Evolutionary conservation across 2,888 invertebrate genomes (phyloP), one percentile per base, ranked within the genome.

Genomic region (Drosophila greeni): DNA sequence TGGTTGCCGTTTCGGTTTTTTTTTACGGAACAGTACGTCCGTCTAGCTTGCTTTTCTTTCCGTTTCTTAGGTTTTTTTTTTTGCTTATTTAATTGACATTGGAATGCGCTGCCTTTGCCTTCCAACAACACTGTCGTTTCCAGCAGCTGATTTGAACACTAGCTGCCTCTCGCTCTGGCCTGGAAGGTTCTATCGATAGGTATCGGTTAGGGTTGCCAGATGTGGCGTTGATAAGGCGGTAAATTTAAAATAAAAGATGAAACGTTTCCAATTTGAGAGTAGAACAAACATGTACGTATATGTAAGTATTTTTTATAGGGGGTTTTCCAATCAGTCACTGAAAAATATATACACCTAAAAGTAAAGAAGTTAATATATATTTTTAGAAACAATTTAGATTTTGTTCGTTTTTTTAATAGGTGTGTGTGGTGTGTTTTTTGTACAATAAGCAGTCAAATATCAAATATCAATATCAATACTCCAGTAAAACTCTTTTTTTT

Each of bases 71-170:
- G n/a, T 8, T n/a, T 42, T n/a, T n/a, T 24, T 47, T 70, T 79
- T 75, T 73, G 76, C 75, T 70, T 62, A 62, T 64, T 70, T 76
- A 76, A 76, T 76, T 76, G 67, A 33, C 65, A 81, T 75, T 78
- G 82, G 82, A 76, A 75, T 26, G 26, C 26, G 26, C 2, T 23
- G n/a, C n/a, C n/a, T n/a, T n/a, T n/a, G n/a, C n/a, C n/a, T n/a
- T n/a, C 61, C 61, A 61, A 62, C 51, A 61, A 47, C 34, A 40
- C 34, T 33, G 14, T 26, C 39, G 33, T 48, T 60, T 60, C 60
- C 60, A 60, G 61, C 61, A 62, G 62, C 65, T 64, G 52, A 53
- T 52, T 51, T 26, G 23, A 6, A 16, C 24, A 47, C 29, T 47
- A 31, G 45, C 45, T 47, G 14, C 26, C 11, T 64, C 62, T 64